phyloP scores from a whole-genome alignment of 2,888 invertebrate genomes.

The Nebria salina region DNA sequence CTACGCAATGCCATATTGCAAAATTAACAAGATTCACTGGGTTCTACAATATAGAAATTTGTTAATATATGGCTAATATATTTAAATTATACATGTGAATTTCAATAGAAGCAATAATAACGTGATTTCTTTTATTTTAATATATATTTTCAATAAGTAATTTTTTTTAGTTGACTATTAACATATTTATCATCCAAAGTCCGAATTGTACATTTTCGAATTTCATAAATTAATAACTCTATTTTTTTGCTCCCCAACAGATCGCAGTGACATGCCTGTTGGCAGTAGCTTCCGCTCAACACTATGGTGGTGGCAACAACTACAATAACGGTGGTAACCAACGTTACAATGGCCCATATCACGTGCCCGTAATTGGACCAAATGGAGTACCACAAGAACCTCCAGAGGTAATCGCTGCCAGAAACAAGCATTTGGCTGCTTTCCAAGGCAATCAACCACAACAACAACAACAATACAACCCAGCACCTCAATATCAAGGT shows the following conservation, averaged over 20 bases:
- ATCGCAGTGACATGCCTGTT: slow-evolving; percentile 41
- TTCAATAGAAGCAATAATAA: too few species aligned
- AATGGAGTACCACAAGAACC: slow-evolving; percentile 47
- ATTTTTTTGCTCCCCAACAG: slow-evolving; percentile 18
- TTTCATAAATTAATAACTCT: not conserved
- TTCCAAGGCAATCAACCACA: slow-evolving; percentile 25
- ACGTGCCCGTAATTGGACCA: slow-evolving; percentile 60
- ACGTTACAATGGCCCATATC: slow-evolving; percentile 59
- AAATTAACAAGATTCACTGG: not conserved
- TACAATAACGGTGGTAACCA: slow-evolving; percentile 11
- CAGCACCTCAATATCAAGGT: not conserved
- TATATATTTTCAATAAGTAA: too few species aligned
- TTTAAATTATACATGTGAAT: too few species aligned
- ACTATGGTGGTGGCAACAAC: slow-evolving; percentile 2
- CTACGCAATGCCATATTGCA: not conserved
- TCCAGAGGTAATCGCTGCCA: slow-evolving; percentile 46
- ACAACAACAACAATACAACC: slow-evolving; percentile 33
- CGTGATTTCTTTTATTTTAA: too few species aligned
- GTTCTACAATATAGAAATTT: too few species aligned
- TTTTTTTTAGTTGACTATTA: too few species aligned
- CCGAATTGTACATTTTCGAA: not conserved
- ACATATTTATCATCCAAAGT: not conserved
- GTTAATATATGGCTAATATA: too few species aligned
- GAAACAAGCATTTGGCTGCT: slow-evolving; percentile 35
- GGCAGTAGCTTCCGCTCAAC: slow-evolving; percentile 38